Evolutionary conservation across 2,113 vertebrate species (phyloP), one percentile per base, ranked within the genome.

Genomic region (Bos taurus): DNA sequence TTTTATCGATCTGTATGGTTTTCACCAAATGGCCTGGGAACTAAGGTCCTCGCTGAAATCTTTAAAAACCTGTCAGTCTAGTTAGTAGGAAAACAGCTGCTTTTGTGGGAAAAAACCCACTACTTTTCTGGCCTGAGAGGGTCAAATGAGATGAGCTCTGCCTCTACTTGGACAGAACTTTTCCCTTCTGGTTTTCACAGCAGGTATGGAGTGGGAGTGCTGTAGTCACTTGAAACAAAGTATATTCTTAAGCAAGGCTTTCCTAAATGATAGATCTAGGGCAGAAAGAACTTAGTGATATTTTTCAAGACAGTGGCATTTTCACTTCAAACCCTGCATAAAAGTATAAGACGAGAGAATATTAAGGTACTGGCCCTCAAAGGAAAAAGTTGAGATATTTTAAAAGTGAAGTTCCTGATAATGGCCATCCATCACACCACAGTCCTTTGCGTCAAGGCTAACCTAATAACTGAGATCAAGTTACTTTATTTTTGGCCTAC

Each of bases 381-480:
- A 86, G 67, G 36, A 77, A 74, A 54, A 88, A 36, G 46, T 43
- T 30, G 13, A 54, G 28, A 9, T 91, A 54, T 52, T 97, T 94
- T 86, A 46, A 93, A 90, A 93, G 77, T 17, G 36, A 93, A 60
- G 46, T n/a, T 93, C 74, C 56, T 97, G n/a, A 60, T 52, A 94
- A 93, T 28, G 77, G 43, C 36, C 30, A 85, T 46, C 46, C 43
- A 81, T 46, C 48, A 40, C 0, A 57, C 25, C 46, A 40, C 11
- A n/a, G 36, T 67, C 62, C 28, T 59, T 26, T 60, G 77, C 28
- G 89, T 78, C 78, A 89, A 78, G 43, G 36, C 60, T 89, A 94
- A 92, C 10, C 23, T 91, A 86, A 86, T 88, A 71, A 95, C 30
- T 93, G 87, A 91, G 74, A 95, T 82, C 54, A 86, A 95, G 48